Base-by-base conservation (phyloP, 2,888 invertebrate genomes). In the Calameuta pallipes region DNA sequence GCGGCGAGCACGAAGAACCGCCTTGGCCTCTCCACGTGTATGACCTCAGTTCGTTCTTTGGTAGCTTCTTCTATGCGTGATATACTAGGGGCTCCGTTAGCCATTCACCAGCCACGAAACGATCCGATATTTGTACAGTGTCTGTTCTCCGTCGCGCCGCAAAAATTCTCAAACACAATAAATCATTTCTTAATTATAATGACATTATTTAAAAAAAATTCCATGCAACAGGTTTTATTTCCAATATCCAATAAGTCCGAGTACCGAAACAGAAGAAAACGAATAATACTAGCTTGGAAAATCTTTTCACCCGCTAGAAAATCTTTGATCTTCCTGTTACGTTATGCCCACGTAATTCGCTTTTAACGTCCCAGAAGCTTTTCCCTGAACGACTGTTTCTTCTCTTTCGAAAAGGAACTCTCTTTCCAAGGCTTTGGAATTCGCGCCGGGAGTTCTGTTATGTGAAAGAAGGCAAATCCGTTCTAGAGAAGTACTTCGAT, bases 1-100 rank as follows among this genome's bases (percentile, higher is more conserved):
- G 69, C 30, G 31, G 77, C 77, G 74, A 56, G 75, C 56, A 73
- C 30, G 74, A 75, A 76, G 69, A 73, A 36, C 73, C 75, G 76
- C 78, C 78, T 82, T 79, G 77, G 79, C 79, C 80, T 82, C 77
- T 83, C 82, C 82, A 83, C 83, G 83, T 83, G 82, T 80, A 76
- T 81, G 83, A 83, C 83, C 83, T 82, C 78, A 71, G 71, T 34
- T 71, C 71, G 71, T 34, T 71, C 71, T 11, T 71, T 23, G 76
- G 75, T 71, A 75, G 75, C 74, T 76, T 75, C 74, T 37, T 74
- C 37, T 23, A 36, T 36, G 74, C 36, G 15, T n/a, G 74, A 30
- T 71, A 36, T 34, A 74, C 33, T 56, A 6, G 23, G 56, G 56
- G 23, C 56, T 56, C 56, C 56, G 56, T 56, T 56, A 56, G 56